Evolutionary conservation across 2,888 invertebrate genomes (phyloP).

Genomic region (Drosophila meridionalis): DNA sequence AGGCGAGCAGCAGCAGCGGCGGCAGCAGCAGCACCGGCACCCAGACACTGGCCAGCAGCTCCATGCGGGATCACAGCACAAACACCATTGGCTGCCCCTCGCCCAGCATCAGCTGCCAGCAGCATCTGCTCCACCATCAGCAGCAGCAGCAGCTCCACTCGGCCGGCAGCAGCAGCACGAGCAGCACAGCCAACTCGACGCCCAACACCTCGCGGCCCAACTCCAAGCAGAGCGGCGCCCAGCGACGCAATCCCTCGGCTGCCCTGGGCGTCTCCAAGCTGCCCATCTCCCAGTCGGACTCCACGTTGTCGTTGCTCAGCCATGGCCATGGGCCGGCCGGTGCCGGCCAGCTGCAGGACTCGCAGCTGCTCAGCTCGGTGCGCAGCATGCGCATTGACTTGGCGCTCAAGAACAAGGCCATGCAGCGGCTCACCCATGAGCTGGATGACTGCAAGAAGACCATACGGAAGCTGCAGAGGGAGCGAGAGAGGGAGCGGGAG

Average conservation of each 20-base stretch:
- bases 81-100: conserved; percentile 82
- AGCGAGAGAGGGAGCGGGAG: conserved; percentile 91
- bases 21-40: conserved; percentile 43
- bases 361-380: conserved; percentile 92
- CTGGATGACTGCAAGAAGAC: conserved; percentile 91
- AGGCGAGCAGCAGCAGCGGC: conserved; percentile 23
- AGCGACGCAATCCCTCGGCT: conserved; percentile 72
- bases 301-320: conserved; percentile 81
- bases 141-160: conserved; percentile 69
- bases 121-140: conserved; percentile 51
- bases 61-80: conserved; percentile 77
- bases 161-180: conserved; percentile 82
- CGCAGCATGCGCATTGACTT: conserved; percentile 91
- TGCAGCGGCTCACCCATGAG: conserved; percentile 90
- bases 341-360: conserved; percentile 85
- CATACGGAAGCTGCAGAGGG: conserved; percentile 90
- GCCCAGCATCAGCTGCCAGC: conserved; percentile 61
- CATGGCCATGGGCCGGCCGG: conserved; percentile 73
- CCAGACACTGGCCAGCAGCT: conserved; percentile 42
- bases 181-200: conserved; percentile 84
- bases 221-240: conserved; percentile 86
- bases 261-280: conserved; percentile 82
- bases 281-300: conserved; percentile 87
- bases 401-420: conserved; percentile 90
- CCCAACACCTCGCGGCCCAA: conserved; percentile 84